These are phyloP conservation scores for human DNA, from an alignment of 2,113 vertebrate genomes.

Conservation along the genomic window DNA sequence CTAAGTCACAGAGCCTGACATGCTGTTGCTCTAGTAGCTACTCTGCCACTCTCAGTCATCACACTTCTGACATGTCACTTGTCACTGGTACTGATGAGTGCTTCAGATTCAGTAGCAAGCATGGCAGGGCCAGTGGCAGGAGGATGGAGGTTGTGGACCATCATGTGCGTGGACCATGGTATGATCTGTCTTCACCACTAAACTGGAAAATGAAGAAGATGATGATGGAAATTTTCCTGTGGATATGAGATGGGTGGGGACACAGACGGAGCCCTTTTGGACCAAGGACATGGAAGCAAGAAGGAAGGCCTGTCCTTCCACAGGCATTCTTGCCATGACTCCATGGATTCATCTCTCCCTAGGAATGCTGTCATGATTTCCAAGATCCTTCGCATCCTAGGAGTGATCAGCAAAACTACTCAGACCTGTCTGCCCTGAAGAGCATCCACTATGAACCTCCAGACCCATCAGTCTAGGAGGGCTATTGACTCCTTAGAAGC, in stretches of 20 bases:
- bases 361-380: conserved; percentile 30
- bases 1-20: not conserved
- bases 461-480: not conserved
- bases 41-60: not conserved
- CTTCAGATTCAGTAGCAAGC: not conserved
- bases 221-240: conserved; percentile 89
- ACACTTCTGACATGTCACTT: not conserved
- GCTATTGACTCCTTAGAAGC: not conserved
- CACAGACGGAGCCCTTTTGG: not conserved
- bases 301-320: not conserved
- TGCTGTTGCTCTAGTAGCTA: no score
- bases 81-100: not conserved
- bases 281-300: not conserved
- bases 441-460: not conserved
- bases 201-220: conserved; percentile 87
- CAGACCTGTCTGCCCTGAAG: conserved; percentile 57
- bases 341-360: not conserved
- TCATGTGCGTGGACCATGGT: conserved; percentile 88
- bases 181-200: conserved; percentile 84
- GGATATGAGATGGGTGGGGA: not conserved
- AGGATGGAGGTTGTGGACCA: conserved; percentile 97
- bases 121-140: not conserved
- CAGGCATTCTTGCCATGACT: conserved; percentile 38
- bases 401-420: conserved; percentile 51
- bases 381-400: conserved; percentile 56